Evolutionary conservation across 2,888 invertebrate species (phyloP).

Genomic region (Mesoligia furuncula): DNA sequence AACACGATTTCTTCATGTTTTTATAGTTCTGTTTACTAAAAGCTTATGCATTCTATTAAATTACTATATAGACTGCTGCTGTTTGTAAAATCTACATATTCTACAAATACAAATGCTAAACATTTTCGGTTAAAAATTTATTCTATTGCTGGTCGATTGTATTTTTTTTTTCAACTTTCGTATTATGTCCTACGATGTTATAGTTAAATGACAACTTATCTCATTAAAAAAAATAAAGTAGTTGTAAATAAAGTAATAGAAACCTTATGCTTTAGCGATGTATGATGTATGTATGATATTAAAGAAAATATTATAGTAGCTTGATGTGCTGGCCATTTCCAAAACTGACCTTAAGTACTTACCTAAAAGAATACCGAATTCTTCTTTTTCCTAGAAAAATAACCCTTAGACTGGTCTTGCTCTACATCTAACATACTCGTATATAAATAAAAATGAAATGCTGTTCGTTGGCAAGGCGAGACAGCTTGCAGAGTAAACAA

Average conservation of each 20-base stretch:
- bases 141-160: not conserved
- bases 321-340: too few species aligned
- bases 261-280: too few species aligned
- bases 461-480: too few species aligned
- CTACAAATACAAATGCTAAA: not conserved
- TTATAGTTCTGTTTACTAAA: conserved; percentile 39
- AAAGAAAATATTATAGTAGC: too few species aligned
- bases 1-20: conserved; percentile 31
- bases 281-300: too few species aligned
- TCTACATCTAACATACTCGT: not conserved
- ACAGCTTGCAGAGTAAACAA: too few species aligned
- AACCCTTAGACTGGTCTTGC: not conserved
- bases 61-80: not conserved
- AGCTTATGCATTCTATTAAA: conserved; percentile 15
- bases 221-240: too few species aligned
- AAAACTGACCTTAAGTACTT: not conserved
- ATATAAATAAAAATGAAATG: too few species aligned
- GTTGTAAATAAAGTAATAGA: too few species aligned
- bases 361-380: not conserved
- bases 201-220: too few species aligned
- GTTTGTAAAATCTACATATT: conserved; percentile 1
- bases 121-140: not conserved
- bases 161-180: not conserved
- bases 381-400: not conserved
- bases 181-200: not conserved